Evolutionary conservation across 2,888 invertebrate species (phyloP), one percentile per base, ranked within the genome.

Genomic region (Muscina levida): DNA sequence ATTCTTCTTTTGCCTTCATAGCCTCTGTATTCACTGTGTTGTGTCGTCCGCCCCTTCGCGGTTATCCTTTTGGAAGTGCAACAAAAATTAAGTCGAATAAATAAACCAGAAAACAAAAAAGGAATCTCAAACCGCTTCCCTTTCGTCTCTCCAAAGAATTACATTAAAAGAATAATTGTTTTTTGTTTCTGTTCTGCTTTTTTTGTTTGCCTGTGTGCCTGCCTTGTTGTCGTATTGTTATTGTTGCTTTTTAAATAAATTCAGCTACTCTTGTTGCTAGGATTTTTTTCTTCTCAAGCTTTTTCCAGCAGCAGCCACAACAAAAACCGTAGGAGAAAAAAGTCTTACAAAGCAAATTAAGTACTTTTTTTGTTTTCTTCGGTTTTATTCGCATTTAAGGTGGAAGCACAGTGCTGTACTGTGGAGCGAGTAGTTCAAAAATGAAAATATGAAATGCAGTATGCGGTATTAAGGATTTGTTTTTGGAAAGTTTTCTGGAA

Each of bases 121-220:
- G 13, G 1, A 53, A 24, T 53, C 24, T 53, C 24, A 53, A 24
- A 53, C 17, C 22, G 15, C 19, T 53, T 24, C 24, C 1, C 53
- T 53, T 13, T 6, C 53, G 13, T 1, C 53, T 13, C 22, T 53
- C 17, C 24, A 22, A 24, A 17, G 22, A 53, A 53, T 53, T 53
- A 37, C 66, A 73, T 59, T 73, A 66, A 74, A 73, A 71, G 53
- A 74, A 80, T 77, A 74, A 76, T 62, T 79, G 67, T 79, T 68
- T n/a, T 56, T 72, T 65, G 53, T 66, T 44, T 51, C 19, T 17
- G 15, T 13, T 42, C 46, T 53, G 48, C 24, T 26, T 13, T n/a
- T n/a, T n/a, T n/a, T n/a, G n/a, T n/a, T n/a, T n/a, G n/a, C n/a
- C n/a, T n/a, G n/a, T n/a, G n/a, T n/a, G n/a, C n/a, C n/a, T n/a